Evolutionary conservation across 2,797 vertebrate genomes (phyloP), one percentile per base, ranked within the genome.

Genomic region (Catamblyrhynchus diadema): DNA sequence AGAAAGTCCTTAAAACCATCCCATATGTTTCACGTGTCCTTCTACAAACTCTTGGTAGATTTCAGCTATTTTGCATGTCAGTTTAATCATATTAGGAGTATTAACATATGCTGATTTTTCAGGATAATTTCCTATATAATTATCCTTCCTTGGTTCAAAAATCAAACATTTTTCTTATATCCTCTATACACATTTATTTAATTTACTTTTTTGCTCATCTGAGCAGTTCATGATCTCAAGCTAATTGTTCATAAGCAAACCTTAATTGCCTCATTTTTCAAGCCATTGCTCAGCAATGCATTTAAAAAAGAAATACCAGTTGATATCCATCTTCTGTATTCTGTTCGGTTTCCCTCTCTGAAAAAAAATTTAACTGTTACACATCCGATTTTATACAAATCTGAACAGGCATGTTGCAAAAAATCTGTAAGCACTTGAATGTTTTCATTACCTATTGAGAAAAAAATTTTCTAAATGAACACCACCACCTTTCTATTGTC

Each of bases 251-350:
- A 75, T 84, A 86, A 88, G 39, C 33, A 75, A 79, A 69, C 11
- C 13, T 65, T 93, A 95, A 93, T 70, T 82, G 33, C 44, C 33
- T 93, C 10, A 71, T 93, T 91, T 95, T 94, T 94, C 81, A 95
- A 91, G 51, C 9, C 51, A 54, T 65, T 81, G n/a, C 27, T 74
- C 24, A 65, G 18, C 21, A 79, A 12, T 64, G 7, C n/a, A 56
- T 72, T 86, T 84, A 24, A 81, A 83, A 10, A 10, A 44, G 15
- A 64, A 6, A 33, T 37, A 59, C 4, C 33, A 59, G 17, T 18
- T 74, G 28, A 65, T 53, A 65, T 27, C 30, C 8, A 30, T 61
- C 17, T 57, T 86, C 30, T 81, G 7, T n/a, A 37, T 50, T 81
- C 56, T 48, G 4, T 50, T 74, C 50, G 42, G 9, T 23, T 81